Percentiles rank a stretch among this genome's conserved stretches.
Evolutionary conservation across 1,140 invertebrate genomes (phyloP).

Genomic region (Oncopodura yosiiana): DNA sequence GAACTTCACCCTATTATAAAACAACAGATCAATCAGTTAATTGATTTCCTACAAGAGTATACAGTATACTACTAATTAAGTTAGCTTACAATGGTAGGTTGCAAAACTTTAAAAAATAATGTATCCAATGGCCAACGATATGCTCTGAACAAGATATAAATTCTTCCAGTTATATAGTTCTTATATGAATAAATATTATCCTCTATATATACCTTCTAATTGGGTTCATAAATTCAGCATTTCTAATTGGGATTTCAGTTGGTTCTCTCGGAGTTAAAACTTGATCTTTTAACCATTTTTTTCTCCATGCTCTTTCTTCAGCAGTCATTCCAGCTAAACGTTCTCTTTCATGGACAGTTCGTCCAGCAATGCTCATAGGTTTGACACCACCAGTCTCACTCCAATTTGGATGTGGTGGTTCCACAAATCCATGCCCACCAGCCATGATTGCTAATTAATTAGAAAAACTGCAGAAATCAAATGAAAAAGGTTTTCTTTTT

Average conservation of each 20-base stretch:
- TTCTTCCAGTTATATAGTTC: too few species aligned
- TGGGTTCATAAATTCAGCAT: constrained; percentile 59
- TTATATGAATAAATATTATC: too few species aligned
- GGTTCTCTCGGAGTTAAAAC: constrained; percentile 61
- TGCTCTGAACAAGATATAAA: too few species aligned
- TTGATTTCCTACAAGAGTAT: neutral
- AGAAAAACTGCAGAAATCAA: neutral
- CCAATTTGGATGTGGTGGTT: too few species aligned
- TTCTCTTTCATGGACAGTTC: constrained; percentile 60
- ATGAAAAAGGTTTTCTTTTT: neutral
- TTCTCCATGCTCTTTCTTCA: constrained; percentile 70
- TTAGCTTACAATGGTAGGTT: constrained; percentile 49
- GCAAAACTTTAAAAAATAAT: constrained; percentile 43
- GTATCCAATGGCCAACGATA: constrained; percentile 61
- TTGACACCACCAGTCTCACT: constrained; percentile 50
- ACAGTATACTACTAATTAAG: neutral
- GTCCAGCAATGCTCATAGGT: constrained; percentile 62
- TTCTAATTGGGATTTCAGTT: constrained; percentile 52
- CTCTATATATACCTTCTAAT: constrained; percentile 66
- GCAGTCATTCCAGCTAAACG: constrained; percentile 68
- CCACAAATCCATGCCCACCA: neutral
- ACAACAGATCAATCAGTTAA: neutral
- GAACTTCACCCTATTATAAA: constrained; percentile 45
- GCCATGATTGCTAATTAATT: constrained; percentile 1
- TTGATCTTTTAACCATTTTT: constrained; percentile 74